These are phyloP conservation scores for Nomada flava DNA, from an alignment of 2,888 invertebrate genomes.

Conservation along the genomic window DNA sequence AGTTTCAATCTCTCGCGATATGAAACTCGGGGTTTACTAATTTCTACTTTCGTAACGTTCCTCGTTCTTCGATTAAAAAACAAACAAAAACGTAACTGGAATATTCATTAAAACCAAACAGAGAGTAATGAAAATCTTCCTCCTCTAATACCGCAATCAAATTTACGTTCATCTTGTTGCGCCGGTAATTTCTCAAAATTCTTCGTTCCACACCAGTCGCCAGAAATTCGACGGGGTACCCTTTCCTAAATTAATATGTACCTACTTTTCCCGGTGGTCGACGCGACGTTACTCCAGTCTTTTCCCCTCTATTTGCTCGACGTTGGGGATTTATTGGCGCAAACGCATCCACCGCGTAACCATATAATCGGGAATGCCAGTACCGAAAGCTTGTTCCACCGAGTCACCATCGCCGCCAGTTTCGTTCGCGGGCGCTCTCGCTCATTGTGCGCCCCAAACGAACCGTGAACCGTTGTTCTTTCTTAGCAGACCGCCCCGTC, in stretches of 20 bases:
- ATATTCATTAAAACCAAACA: too few species aligned
- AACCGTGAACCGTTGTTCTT: slow-evolving; percentile 56
- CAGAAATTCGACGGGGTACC: slow-evolving; percentile 10
- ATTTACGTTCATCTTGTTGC: not conserved
- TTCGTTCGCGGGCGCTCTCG: slow-evolving; percentile 32
- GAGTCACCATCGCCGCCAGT: slow-evolving; percentile 17
- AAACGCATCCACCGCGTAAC: slow-evolving; percentile 53
- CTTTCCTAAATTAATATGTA: slow-evolving; percentile 52
- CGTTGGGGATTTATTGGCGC: slow-evolving; percentile 43
- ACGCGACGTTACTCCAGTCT: slow-evolving; percentile 11
- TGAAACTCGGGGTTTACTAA: not conserved
- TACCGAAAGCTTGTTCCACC: slow-evolving; percentile 26
- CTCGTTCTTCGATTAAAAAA: too few species aligned
- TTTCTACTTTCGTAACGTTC: not conserved
- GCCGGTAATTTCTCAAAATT: not conserved
- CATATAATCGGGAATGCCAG: slow-evolving; percentile 47
- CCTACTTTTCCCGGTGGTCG: not conserved
- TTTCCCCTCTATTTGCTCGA: slow-evolving; percentile 34
- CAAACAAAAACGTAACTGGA: too few species aligned
- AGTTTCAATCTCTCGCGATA: slow-evolving; percentile 1
- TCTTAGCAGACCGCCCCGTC: slow-evolving; percentile 5
- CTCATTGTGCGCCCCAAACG: slow-evolving; percentile 47
- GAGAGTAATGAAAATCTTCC: too few species aligned
- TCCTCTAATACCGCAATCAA: not conserved
- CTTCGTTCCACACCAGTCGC: slow-evolving; percentile 30